Evolutionary conservation across 2,888 invertebrate genomes (phyloP).

Genomic region (Rhopalosiphum nymphaeae): DNA sequence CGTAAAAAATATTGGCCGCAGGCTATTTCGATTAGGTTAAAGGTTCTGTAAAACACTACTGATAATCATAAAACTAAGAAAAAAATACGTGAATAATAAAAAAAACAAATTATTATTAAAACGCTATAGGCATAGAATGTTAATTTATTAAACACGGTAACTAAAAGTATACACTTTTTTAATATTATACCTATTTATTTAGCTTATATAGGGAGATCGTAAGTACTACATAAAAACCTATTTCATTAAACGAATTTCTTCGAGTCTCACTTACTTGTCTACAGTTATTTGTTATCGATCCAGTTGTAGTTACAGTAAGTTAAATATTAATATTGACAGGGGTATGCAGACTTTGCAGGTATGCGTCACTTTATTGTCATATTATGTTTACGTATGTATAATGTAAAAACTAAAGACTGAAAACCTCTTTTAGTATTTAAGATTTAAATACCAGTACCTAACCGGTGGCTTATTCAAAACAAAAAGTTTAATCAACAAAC

Average conservation of each 20-base stretch:
- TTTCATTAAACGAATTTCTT: background rate
- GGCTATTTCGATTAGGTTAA: background rate
- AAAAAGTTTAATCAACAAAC: background rate
- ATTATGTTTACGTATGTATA: background rate
- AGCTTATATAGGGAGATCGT: background rate
- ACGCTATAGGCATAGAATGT: background rate
- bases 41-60: background rate
- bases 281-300: background rate
- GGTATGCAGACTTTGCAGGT: background rate
- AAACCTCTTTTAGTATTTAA: background rate
- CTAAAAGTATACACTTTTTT: background rate
- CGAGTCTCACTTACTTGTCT: background rate
- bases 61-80: background rate
- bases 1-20: background rate
- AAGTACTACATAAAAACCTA: background rate
- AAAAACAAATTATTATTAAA: background rate
- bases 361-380: background rate
- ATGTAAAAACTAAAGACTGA: background rate
- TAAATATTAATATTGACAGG: background rate
- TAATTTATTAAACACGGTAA: background rate
- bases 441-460: background rate
- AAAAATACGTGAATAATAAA: background rate
- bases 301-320: background rate
- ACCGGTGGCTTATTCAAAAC: background rate
- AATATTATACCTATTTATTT: background rate